Evolutionary conservation across 1,140 invertebrate genomes (phyloP), one percentile per base, ranked within the genome.

Genomic region (Drosophila erecta): DNA sequence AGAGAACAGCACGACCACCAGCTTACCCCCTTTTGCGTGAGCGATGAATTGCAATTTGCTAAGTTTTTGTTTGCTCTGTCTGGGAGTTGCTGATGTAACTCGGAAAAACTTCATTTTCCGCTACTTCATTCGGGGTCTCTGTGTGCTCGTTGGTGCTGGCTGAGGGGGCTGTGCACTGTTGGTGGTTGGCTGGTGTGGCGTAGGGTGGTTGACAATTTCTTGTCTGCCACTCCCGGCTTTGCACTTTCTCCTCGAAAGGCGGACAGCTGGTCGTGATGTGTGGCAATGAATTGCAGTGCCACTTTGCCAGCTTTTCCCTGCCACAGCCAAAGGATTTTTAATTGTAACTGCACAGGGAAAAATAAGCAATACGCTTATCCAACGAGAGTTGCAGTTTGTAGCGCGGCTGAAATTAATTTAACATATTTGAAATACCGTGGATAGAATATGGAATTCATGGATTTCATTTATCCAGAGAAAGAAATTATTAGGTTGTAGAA

Each of bases 11-110:
- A 10, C 8, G 1, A 40, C 17, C 24, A 12, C 20, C 49, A 37
- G 41, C 46, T 37, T 17, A n/a, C 41, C 8, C 30, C 24, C 35
- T 43, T 40, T 47, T 49, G 37, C 8, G 57, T 76, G 79, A 89
- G 66, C 84, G 72, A 87, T 87, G 84, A 89, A 77, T 75, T 77
- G 84, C 79, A 87, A 87, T 87, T 87, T 87, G 84, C 76, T 61
- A 87, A 87, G 76, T 89, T 89, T 86, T 89, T 89, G 79, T 81
- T 78, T 71, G 64, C 79, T 70, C 67, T 65, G 65, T 33, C 66
- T 57, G 22, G 65, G 56, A 38, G 54, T 44, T 76, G 58, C 46
- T 51, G 59, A 50, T 64, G 41, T 64, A 70, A 72, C 54, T 87
- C 67, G 79, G 76, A 79, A 83, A 86, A 87, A 87, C 83, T 87